Base-by-base conservation (phyloP, 2,113 vertebrate genomes). In the Uria aalge region DNA sequence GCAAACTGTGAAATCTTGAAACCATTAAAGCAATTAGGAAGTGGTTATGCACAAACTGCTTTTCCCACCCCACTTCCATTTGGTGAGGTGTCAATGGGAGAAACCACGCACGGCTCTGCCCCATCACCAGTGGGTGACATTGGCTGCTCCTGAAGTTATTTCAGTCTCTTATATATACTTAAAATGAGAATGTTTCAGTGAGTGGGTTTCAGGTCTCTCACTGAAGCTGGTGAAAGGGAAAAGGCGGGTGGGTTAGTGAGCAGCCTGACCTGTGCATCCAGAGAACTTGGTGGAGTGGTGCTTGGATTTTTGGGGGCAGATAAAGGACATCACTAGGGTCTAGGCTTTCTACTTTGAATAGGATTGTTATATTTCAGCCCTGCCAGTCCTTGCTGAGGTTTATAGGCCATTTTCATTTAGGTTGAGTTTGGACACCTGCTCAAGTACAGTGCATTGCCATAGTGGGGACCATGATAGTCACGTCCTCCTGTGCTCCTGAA, bases 401-500 rank as follows among this genome's bases (percentile, higher is more conserved):
- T 79, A 23, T 52, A 62, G 68, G 43, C 27, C 47, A 38, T 85
- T 94, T 94, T 71, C 72, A n/a, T 45, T 69, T 71, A 68, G 85
- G 47, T 15, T 45, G 60, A 57, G 8, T 56, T 43, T 43, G 56
- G 38, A n/a, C 2, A 3, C 52, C 26, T 64, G 32, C 48, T 69
- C 24, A 48, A 38, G 32, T 59, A 57, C 1, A 1, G 41, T 11
- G 6, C 43, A 6, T 45, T n/a, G 27, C 60, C 2, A 1, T 32
- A 29, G 29, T 1, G 1, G 21, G 32, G 64, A 60, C 20, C 11
- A 6, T 4, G 11, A 26, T 29, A 43, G 27, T 48, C 43, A 9
- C 1, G 6, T 38, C 50, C 27, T 64, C 21, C n/a, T 1, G 4
- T 50, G 74, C 50, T 77, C 3, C 0, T 3, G 6, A 22, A 43